A percentile compares a stretch with the other conserved stretches of the same genome.
Evolutionary conservation across 2,797 vertebrate species (phyloP).

Genomic region (Microcaecilia unicolor): DNA sequence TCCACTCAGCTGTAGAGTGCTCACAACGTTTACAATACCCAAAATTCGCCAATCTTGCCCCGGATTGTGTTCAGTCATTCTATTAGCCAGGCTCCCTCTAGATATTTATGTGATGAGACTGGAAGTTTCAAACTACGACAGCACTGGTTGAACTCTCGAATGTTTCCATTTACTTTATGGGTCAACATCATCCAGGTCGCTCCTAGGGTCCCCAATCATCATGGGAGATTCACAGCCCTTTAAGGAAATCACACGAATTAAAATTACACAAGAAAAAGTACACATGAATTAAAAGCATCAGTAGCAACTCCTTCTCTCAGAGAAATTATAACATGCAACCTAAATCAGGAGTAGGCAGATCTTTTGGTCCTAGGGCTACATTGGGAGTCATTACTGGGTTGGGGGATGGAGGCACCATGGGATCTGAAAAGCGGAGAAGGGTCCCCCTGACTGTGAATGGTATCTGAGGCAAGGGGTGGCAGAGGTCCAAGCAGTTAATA

Average conservation of each 20-base stretch:
- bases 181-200: slow-evolving; percentile 93
- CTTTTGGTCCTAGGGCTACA: no score
- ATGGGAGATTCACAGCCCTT: slow-evolving; percentile 96
- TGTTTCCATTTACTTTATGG: slow-evolving; percentile 51
- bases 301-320: no score
- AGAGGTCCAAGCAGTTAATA: no score
- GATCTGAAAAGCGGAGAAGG: no score
- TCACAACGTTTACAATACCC: slow-evolving; percentile 13
- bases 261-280: no score
- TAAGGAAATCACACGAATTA: slow-evolving; percentile 1
- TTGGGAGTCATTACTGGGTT: no score
- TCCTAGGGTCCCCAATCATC: slow-evolving; percentile 94
- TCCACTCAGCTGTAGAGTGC: slow-evolving; percentile 21
- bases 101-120: slow-evolving; percentile 25
- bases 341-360: no score
- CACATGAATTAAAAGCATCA: no score
- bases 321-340: no score
- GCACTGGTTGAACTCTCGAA: slow-evolving; percentile 1
- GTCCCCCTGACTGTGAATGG: no score
- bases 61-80: slow-evolving; percentile 45
- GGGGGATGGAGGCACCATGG: no score
- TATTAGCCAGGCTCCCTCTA: slow-evolving; percentile 24
- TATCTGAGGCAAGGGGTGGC: no score
- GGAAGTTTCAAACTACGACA: slow-evolving; percentile 29
- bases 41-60: slow-evolving; percentile 25